Conservation (phyloP, 2,888 invertebrate species). For the Sarcophaga variegata region DNA sequence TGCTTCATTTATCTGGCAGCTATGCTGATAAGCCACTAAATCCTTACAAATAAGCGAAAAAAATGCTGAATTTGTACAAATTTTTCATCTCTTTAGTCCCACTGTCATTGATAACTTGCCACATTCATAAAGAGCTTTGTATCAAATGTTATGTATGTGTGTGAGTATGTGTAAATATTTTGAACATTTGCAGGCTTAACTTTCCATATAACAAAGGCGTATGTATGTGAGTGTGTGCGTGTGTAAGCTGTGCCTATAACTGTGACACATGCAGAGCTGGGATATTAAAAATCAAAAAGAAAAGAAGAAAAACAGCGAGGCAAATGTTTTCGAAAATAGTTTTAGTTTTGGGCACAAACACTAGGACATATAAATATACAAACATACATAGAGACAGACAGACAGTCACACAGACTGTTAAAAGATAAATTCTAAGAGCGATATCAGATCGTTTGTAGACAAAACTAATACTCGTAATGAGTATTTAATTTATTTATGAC, state of each 20-base stretch:
- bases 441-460: constrained; percentile 55
- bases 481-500: constrained; percentile 66
- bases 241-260: constrained; percentile 9
- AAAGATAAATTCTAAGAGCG: constrained; percentile 5
- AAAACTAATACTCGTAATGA: constrained; percentile 64
- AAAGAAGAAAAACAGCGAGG: background rate
- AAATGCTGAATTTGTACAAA: no score
- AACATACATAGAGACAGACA: background rate
- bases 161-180: background rate
- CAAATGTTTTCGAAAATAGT: constrained; percentile 26
- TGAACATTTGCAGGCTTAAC: constrained; percentile 7
- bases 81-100: background rate
- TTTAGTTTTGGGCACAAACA: constrained; percentile 6
- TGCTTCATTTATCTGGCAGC: no score
- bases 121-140: background rate
- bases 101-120: background rate
- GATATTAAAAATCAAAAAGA: constrained; percentile 28
- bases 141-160: background rate
- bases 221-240: background rate
- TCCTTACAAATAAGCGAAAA: no score
- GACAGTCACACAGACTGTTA: background rate
- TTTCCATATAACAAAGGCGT: background rate
- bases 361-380: background rate
- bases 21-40: no score
- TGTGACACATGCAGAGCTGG: background rate